Base-by-base conservation (phyloP, 2,113 vertebrate genomes). In the Poeciliopsis occidentalis region DNA sequence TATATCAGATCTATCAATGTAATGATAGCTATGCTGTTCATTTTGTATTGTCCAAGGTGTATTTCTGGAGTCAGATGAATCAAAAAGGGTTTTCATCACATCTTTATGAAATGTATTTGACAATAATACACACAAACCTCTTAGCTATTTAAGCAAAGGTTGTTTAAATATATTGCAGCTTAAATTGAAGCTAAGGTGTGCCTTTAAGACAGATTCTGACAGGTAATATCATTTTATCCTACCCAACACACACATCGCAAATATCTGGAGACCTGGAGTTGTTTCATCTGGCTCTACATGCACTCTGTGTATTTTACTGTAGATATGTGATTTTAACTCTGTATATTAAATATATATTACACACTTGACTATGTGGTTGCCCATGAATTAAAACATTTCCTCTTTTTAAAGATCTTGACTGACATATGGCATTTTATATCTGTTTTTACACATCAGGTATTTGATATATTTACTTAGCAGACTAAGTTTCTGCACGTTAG, bases 281-380 rank as follows among this genome's bases (percentile, higher is more conserved):
- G 90, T 73, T 91, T 93, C 88, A 92, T 91, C 89, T 92, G 92
- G 87, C 88, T 92, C 91, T 63, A 77, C 34, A 13, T 85, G 78
- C 87, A 85, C 76, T 80, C 44, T 88, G 90, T 91, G 82, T 69
- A 88, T 87, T 92, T 86, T 88, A 87, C 79, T 87, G 90, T 87
- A 91, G 87, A 93, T 92, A 90, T 91, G 89, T 90, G 91, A 91
- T 91, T 92, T 92, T 84, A 92, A 88, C n/a, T n/a, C n/a, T n/a
- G n/a, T n/a, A n/a, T n/a, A n/a, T n/a, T n/a, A n/a, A n/a, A n/a
- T n/a, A n/a, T n/a, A n/a, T n/a, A n/a, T n/a, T n/a, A n/a, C n/a
- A n/a, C n/a, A n/a, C n/a, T n/a, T n/a, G n/a, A n/a, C n/a, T n/a
- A n/a, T n/a, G n/a, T n/a, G n/a, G n/a, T n/a, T n/a, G n/a, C n/a